Evolutionary conservation across 1,140 invertebrate genomes (phyloP).

Genomic region (Drosophila miranda): DNA sequence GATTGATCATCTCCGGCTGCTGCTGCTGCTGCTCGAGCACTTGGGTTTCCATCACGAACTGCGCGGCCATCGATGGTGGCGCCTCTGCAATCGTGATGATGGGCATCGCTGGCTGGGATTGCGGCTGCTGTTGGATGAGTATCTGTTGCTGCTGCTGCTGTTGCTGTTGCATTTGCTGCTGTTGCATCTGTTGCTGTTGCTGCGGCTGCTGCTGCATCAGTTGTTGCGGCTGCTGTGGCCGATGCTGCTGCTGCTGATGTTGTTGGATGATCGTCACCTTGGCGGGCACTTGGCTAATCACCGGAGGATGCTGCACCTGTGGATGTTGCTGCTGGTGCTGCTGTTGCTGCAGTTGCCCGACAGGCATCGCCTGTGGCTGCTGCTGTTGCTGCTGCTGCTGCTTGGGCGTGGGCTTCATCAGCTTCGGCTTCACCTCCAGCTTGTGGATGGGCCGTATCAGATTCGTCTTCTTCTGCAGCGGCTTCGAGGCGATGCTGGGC

Average conservation of each 20-base stretch:
- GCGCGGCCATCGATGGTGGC: constrained; percentile 27
- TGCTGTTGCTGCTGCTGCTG: constrained; percentile 36
- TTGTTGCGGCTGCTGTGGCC: constrained; percentile 22
- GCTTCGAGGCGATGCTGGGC: constrained; percentile 70
- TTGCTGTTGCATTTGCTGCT: constrained; percentile 17
- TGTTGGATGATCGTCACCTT: constrained; percentile 49
- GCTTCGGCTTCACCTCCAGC: constrained; percentile 75
- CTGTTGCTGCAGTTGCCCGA: constrained; percentile 11
- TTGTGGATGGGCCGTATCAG: constrained; percentile 75
- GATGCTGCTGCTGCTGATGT: constrained; percentile 19
- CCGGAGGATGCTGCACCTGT: constrained; percentile 16
- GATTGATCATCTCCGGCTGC: constrained; percentile 38
- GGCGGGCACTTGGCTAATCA: constrained; percentile 25
- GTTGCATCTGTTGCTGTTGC: constrained; percentile 26
- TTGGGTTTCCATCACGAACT: constrained; percentile 40
- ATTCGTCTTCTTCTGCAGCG: constrained; percentile 70
- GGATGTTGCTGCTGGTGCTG: constrained; percentile 12
- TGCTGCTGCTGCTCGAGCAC: constrained; percentile 30
- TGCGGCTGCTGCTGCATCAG: constrained; percentile 20
- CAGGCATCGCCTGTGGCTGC: constrained; percentile 13
- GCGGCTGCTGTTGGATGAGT: constrained; percentile 19
- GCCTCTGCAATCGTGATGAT: constrained; percentile 50
- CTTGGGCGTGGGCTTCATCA: constrained; percentile 65
- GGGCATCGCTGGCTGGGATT: constrained; percentile 33
- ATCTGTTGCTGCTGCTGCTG: constrained; percentile 22